Conservation (phyloP, 2,888 invertebrate species). For the Rhyacophila evoluta region DNA sequence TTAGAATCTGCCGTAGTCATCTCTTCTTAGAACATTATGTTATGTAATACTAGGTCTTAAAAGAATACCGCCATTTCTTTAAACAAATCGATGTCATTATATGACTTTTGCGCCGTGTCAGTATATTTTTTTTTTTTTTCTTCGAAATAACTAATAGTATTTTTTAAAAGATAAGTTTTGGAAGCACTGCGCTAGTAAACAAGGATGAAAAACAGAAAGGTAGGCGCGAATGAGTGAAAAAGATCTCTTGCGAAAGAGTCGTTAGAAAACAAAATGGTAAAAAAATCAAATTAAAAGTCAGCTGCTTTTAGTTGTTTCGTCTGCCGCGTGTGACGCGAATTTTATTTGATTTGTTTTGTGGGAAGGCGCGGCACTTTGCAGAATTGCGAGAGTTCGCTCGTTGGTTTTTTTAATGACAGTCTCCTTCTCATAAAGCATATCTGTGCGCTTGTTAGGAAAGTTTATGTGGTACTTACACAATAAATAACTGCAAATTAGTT, state of each 20-base stretch:
- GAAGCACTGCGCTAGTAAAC: not conserved
- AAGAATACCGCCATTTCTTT: too few relatives aligned
- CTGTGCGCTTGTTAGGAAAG: not conserved
- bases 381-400: not conserved
- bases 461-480: not conserved
- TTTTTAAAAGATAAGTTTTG: too few relatives aligned
- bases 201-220: not conserved
- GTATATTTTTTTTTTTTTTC: too few relatives aligned
- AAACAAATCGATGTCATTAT: too few relatives aligned
- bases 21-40: too few relatives aligned
- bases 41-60: too few relatives aligned
- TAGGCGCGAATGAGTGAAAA: constrained; percentile 26
- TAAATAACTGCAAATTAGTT: not conserved
- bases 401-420: constrained; percentile 6
- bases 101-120: too few relatives aligned
- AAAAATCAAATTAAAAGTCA: constrained; percentile 24
- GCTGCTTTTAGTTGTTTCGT: constrained; percentile 10
- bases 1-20: too few relatives aligned
- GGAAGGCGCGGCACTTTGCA: not conserved
- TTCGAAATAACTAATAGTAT: too few relatives aligned
- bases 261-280: constrained; percentile 9
- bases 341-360: not conserved
- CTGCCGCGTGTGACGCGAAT: not conserved
- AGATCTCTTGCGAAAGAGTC: constrained; percentile 11
- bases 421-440: not conserved